These are phyloP conservation scores for Loxodonta africana DNA, from an alignment of 2,113 vertebrate species.

Conservation along the genomic window DNA sequence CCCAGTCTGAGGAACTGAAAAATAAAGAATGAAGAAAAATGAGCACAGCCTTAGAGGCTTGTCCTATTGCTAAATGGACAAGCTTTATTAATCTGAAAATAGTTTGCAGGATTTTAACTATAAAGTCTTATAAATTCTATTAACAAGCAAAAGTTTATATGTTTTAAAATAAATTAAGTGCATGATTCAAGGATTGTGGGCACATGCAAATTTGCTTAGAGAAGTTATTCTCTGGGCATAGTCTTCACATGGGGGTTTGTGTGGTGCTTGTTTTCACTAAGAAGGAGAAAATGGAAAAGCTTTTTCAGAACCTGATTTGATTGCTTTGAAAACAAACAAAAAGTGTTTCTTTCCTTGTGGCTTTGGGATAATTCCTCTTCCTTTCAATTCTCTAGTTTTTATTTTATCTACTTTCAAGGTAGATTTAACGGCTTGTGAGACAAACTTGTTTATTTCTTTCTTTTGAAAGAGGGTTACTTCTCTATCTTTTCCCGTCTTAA, in stretches of 20 bases:
- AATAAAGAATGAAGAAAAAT: not conserved
- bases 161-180: slow-evolving; percentile 38
- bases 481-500: slow-evolving; percentile 9
- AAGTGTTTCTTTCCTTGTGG: slow-evolving; percentile 10
- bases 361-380: slow-evolving; percentile 63
- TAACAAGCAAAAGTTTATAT: slow-evolving; percentile 33
- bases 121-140: not conserved
- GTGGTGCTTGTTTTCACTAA: slow-evolving; percentile 72
- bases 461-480: slow-evolving; percentile 54
- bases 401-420: slow-evolving; percentile 60
- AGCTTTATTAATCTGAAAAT: not conserved
- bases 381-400: not conserved
- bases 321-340: slow-evolving; percentile 72
- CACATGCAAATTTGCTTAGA: slow-evolving; percentile 38
- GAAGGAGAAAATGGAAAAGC: slow-evolving; percentile 68
- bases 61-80: not conserved
- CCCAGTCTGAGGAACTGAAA: not conserved
- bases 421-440: slow-evolving; percentile 54
- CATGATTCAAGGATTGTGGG: not conserved
- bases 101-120: not conserved
- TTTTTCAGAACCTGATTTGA: slow-evolving; percentile 67
- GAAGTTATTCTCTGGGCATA: slow-evolving; percentile 20
- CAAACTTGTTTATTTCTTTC: slow-evolving; percentile 48
- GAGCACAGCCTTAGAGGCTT: not conserved
- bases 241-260: slow-evolving; percentile 28